phyloP scores from a whole-genome alignment of 2,797 vertebrate genomes.

The Mormyrus proboscirostris region DNA sequence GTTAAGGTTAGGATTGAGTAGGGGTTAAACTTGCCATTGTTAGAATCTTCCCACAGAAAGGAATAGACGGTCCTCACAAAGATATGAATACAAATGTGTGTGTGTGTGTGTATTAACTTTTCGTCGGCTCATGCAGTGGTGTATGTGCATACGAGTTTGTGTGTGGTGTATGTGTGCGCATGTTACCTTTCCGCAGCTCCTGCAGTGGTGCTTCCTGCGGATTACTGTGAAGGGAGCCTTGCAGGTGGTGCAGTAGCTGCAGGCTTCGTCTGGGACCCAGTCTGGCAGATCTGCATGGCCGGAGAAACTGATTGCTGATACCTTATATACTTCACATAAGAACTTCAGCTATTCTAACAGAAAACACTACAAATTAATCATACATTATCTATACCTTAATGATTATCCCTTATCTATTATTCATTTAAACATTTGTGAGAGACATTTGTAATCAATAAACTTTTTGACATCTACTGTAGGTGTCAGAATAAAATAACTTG shows the following conservation, averaged over 20 bases:
- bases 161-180: neutral
- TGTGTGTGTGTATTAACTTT: too few relatives aligned
- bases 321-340: neutral
- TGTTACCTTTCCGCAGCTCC: slow-evolving; percentile 93
- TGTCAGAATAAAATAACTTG: neutral
- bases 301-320: neutral
- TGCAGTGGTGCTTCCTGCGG: slow-evolving; percentile 93
- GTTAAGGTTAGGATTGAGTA: neutral
- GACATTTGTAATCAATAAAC: neutral
- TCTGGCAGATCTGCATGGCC: slow-evolving; percentile 80
- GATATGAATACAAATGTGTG: too few relatives aligned
- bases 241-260: slow-evolving; percentile 86
- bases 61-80: too few relatives aligned
- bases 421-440: neutral
- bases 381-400: neutral
- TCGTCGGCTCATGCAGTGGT: neutral
- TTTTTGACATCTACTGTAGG: neutral
- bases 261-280: slow-evolving; percentile 95
- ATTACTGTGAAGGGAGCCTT: slow-evolving; percentile 96
- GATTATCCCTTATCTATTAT: neutral
- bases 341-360: neutral
- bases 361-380: neutral
- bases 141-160: too few relatives aligned
- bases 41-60: too few relatives aligned
- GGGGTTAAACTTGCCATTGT: too few relatives aligned